Conservation (phyloP, 2,888 invertebrate genomes). For the Limenitis camilla region DNA sequence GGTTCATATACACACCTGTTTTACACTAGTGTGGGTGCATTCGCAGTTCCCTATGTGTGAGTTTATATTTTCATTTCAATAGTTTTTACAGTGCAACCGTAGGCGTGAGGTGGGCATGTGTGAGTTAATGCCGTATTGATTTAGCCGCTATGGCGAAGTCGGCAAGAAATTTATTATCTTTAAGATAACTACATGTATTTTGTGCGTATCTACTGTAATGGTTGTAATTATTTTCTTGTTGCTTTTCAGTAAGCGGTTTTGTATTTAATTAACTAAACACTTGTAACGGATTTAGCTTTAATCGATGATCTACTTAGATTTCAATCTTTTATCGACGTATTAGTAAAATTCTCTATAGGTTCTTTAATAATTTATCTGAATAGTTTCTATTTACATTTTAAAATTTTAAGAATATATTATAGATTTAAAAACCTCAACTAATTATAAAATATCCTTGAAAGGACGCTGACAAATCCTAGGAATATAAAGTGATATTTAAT, state of each 20-base stretch:
- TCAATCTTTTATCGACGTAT: no score
- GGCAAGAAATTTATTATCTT: constrained; percentile 61
- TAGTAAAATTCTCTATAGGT: no score
- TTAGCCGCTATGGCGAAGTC: constrained; percentile 48
- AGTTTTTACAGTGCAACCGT: constrained; percentile 67
- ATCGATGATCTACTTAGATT: no score
- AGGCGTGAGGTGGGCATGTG: constrained; percentile 48
- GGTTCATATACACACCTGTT: constrained; percentile 51
- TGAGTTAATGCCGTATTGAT: constrained; percentile 71
- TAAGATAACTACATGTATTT: constrained; percentile 34
- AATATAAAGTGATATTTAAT: no score
- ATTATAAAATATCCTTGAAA: no score
- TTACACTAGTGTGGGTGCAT: constrained; percentile 39
- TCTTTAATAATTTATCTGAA: no score
- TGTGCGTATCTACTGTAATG: neutral
- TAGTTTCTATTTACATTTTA: no score
- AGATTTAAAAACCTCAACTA: no score
- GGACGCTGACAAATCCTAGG: no score
- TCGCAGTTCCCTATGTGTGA: constrained; percentile 38
- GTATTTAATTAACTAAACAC: no score
- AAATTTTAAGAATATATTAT: no score
- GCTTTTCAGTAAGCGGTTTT: neutral
- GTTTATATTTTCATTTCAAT: constrained; percentile 71
- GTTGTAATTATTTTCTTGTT: neutral
- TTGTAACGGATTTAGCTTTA: no score